Evolutionary conservation across 2,888 invertebrate species (phyloP), one percentile per base, ranked within the genome.

Genomic region (Iphiclides podalirius): DNA sequence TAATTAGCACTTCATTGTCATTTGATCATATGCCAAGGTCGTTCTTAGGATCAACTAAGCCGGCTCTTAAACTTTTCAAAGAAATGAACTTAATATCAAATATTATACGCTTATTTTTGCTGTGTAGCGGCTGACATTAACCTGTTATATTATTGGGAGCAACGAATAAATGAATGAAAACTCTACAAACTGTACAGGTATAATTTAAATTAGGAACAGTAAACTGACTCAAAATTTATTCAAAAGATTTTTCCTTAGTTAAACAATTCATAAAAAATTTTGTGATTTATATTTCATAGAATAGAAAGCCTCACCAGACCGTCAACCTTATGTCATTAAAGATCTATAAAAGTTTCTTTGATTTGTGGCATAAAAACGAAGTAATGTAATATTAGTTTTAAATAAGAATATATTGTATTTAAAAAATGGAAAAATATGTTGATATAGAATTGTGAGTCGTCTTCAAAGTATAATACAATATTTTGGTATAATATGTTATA

Each of bases 171-270:
- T 60, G 60, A 64, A 68, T 67, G 59, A 64, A 63, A 66, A 71
- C 64, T 57, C 61, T 66, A 69, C 54, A 61, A 60, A 63, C 58
- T 11, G 60, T 61, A 47, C 57, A 31, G 31, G 28, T 59, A 55
- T 55, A 58, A 60, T 65, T 58, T 63, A 60, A 61, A 57, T 64
- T 67, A 65, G 66, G 67, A 70, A 72, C 67, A 62, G 63, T 68
- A 64, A 72, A 61, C 57, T 68, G 72, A 79, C 70, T 75, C 75
- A 72, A 75, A 64, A 9, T 61, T 46, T 12, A 40, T 28, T 47
- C 40, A 38, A 23, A 15, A 2, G 26, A 11, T 15, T 41, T 8
- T 44, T 15, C 36, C 8, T 36, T 38, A 36, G 20, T 6, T 20
- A 20, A 3, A 20, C 20, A 20, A 20, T 20, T 20, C 20, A 20